A percentile compares a stretch with the other conserved stretches of the same genome.
Evolutionary conservation across 2,113 vertebrate species (phyloP).

Genomic region (Phyllostomus discolor): DNA sequence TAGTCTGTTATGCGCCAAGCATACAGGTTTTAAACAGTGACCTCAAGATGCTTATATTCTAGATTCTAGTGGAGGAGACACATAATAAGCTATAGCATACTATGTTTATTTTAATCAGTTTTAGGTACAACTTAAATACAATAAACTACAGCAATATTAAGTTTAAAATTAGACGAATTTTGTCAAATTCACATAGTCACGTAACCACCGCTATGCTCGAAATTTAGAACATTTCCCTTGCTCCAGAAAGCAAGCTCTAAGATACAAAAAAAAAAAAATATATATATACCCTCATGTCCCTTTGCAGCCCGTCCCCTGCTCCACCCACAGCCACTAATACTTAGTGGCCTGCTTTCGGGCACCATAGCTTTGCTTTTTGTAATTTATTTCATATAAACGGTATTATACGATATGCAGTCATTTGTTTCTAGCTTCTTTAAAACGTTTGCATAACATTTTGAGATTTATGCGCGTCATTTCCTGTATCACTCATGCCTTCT

Average conservation of each 20-base stretch:
- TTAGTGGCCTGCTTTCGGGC: not conserved
- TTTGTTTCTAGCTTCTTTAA: not conserved
- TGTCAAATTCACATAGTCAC: not conserved
- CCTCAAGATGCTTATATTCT: not conserved
- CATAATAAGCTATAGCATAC: not conserved
- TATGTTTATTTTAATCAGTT: not conserved
- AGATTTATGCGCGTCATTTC: not conserved
- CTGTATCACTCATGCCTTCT: not conserved
- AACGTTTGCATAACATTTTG: not conserved
- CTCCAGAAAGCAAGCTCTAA: not conserved
- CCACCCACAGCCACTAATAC: not conserved
- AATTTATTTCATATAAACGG: not conserved
- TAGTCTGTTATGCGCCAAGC: not conserved
- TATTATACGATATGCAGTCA: not conserved
- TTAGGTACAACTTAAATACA: not conserved
- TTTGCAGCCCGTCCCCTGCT: not conserved
- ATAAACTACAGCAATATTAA: not conserved
- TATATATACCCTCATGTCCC: too few species aligned
- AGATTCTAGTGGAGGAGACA: not conserved
- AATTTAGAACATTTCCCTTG: not conserved
- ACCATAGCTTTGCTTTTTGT: not conserved
- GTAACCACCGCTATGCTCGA: not conserved
- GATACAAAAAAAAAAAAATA: too few species aligned
- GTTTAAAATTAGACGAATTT: not conserved
- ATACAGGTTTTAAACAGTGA: not conserved